Evolutionary conservation across 2,113 vertebrate species (phyloP), one percentile per base, ranked within the genome.

Genomic region (Apus apus): DNA sequence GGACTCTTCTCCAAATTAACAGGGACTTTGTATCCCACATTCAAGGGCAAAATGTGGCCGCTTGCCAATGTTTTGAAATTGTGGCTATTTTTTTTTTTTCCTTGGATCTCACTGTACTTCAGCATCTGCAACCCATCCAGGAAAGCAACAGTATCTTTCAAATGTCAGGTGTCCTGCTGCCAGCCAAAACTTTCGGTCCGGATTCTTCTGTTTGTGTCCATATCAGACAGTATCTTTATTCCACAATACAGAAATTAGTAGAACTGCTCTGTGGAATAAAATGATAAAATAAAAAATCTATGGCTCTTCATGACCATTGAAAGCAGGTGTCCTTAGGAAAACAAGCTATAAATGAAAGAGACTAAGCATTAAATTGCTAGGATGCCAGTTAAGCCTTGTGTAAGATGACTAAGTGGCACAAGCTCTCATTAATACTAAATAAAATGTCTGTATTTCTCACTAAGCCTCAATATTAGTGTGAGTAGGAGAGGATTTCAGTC

Each of bases 401-500:
- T 87, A 90, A 71, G 40, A 92, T 70, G 66, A 93, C 54, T 74
- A 95, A 96, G 94, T 53, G 53, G 38, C 76, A 68, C 34, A 53
- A 62, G 62, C 53, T 94, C 26, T 94, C 56, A 91, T 67, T 94
- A 93, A 85, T 30, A 38, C 83, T 68, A 90, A 90, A 85, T 75
- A 58, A 68, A 65, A 89, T 78, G 32, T 90, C 84, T 94, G 45
- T 81, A 71, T 85, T 81, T 92, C 15, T 93, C 81, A 94, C 73
- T 93, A 79, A 61, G 23, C 91, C 80, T 93, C 73, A 70, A 54
- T 89, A 96, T 95, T 74, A 93, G 61, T 72, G 62, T 85, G 29
- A 40, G 2, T 72, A 77, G 85, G 62, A 94, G 82, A 96, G 36
- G 67, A 85, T 89, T 87, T 88, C 74, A 83, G 43, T 54, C 51